Base-by-base conservation (phyloP, 2,888 invertebrate genomes). In the Seira ritae region DNA sequence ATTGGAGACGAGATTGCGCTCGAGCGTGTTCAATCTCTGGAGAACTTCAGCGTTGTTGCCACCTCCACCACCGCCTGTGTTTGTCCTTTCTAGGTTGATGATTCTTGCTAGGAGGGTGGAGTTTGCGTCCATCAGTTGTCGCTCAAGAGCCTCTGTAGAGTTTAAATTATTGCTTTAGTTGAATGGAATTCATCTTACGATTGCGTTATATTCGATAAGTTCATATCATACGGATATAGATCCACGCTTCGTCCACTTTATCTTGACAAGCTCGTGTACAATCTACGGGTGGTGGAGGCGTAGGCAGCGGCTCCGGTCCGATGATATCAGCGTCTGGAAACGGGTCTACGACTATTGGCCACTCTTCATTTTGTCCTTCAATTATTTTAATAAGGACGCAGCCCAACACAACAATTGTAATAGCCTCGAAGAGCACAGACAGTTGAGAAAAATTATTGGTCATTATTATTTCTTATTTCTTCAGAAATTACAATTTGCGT, bases 301-400 rank as follows among this genome's bases (percentile, higher is more conserved):
- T 72, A 0, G 67, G 37, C 0, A 17, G 2, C 0, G 70, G 75
- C 65, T 80, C 80, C 0, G 80, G 69, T 46, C 60, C 67, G n/a
- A 75, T 80, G 15, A 42, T 15, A 31, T 70, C 74, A 1, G 37
- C 1, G 23, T 76, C 71, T 0, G 80, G 80, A n/a, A 80, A 80
- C 6, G 80, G 80, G 70, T 80, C 80, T 1, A 75, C 4, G 8
- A 80, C 42, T 1, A 80, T 17, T 24, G 80, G 80, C 80, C 75
- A 75, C 0, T 78, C 76, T 1, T 31, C 31, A 22, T 62, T 68
- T 69, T 78, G 71, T 6, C 73, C 60, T 20, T 80, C 69, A 37
- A 73, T 17, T 31, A 31, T 31, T 31, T 31, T 31, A 31, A 31
- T 31, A 8, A 31, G 31, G 31, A 31, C 8, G 8, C 31, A 31